Percentiles rank a stretch among this genome's conserved stretches.
These are phyloP conservation scores for Ectropis grisescens DNA, from an alignment of 1,140 invertebrate genomes.

Conservation along the genomic window DNA sequence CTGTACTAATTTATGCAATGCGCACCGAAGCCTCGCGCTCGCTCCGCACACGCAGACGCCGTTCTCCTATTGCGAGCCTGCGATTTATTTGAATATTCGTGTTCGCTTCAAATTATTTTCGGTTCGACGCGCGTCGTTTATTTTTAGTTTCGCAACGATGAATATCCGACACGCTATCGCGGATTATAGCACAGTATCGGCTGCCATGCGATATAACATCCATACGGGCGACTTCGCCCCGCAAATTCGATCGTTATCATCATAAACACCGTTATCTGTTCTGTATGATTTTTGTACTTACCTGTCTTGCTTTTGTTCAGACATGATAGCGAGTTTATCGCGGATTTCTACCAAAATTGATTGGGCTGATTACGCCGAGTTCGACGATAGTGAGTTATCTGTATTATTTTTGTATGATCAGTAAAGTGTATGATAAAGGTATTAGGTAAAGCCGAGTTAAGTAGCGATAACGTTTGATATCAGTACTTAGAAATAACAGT, in stretches of 20 bases:
- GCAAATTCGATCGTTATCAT: constrained; percentile 17
- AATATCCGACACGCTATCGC: constrained; percentile 16
- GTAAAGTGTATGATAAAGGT: constrained; percentile 23
- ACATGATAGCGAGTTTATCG: constrained; percentile 22
- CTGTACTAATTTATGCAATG: constrained; percentile 28
- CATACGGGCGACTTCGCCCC: constrained; percentile 13
- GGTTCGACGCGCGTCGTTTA: constrained; percentile 19
- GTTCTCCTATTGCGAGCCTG: background rate
- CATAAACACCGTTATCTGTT: constrained; percentile 10
- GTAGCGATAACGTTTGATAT: constrained; percentile 14
- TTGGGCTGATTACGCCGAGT: constrained; percentile 31
- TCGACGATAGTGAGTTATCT: constrained; percentile 18
- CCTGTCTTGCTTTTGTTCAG: constrained; percentile 19
- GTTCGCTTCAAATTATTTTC: constrained; percentile 19
- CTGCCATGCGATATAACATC: constrained; percentile 22
- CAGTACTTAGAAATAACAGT: constrained; percentile 9
- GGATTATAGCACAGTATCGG: constrained; percentile 21
- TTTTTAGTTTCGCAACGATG: constrained; percentile 27
- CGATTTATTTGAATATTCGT: constrained; percentile 1
- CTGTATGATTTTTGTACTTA: constrained; percentile 15
- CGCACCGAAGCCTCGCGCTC: constrained; percentile 8
- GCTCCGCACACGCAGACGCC: background rate
- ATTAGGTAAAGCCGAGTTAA: constrained; percentile 16
- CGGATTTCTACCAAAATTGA: constrained; percentile 27
- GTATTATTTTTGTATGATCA: constrained; percentile 32